Evolutionary conservation across 1,140 invertebrate genomes (phyloP).

Genomic region (Hylaeus anthracinus): DNA sequence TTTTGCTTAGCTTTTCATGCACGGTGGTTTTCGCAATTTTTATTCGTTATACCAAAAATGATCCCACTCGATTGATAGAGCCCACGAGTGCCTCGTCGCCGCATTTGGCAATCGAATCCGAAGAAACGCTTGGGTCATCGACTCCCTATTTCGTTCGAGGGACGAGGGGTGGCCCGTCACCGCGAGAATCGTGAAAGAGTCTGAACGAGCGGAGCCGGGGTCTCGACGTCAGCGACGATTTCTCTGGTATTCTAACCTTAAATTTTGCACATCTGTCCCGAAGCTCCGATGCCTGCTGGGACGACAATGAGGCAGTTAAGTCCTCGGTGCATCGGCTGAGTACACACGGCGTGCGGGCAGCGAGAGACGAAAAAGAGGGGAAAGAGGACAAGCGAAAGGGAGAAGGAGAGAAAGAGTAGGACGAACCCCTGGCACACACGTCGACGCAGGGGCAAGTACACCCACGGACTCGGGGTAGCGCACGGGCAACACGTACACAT

Average conservation of each 20-base stretch:
- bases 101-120: neutral
- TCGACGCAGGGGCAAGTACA: conserved; percentile 38
- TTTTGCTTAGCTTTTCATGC: no score
- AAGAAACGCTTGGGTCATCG: conserved; percentile 24
- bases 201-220: neutral
- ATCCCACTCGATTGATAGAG: neutral
- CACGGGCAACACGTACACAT: conserved; percentile 50
- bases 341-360: conserved; percentile 70
- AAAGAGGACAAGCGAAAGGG: conserved; percentile 58
- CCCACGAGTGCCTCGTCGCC: neutral
- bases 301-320: conserved; percentile 78
- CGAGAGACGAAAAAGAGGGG: conserved; percentile 61
- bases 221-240: conserved; percentile 40
- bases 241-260: conserved; percentile 66
- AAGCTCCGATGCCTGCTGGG: conserved; percentile 70
- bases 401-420: conserved; percentile 60
- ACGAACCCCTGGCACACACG: conserved; percentile 55
- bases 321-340: conserved; percentile 75
- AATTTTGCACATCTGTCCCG: conserved; percentile 78
- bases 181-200: conserved; percentile 24
- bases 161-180: neutral
- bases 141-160: neutral
- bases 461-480: conserved; percentile 49
- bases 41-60: no score
- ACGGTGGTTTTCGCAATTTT: no score